Base-by-base conservation (phyloP, 1,140 invertebrate species). In the Chlorops oryzae region DNA sequence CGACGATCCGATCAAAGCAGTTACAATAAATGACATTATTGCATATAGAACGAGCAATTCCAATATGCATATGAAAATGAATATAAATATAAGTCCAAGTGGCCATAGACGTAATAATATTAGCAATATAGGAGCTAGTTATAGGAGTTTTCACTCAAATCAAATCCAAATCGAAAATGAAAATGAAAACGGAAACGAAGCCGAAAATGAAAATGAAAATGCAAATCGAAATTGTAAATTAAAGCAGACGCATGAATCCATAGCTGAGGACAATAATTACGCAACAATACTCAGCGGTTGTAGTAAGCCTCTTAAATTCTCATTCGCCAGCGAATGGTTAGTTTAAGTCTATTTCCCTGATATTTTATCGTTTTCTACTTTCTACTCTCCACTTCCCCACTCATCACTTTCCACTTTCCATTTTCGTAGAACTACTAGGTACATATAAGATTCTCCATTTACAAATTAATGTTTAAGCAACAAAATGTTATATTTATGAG, bases 241-340 rank as follows among this genome's bases (percentile, higher is more conserved):
- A 49, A 54, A 57, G 46, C 47, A 57, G n/a, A 44, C 22, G 27
- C 17, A 15, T 39, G 52, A 51, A 60, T 50, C 61, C 62, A 60
- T 60, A 65, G 62, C 56, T 62, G 65, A 66, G 59, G 66, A 70
- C 62, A 69, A 70, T 69, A 70, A 70, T 53, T 58, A 55, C 55
- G 52, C 61, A 47, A 53, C 63, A 44, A 60, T 54, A 53, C 58
- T 68, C 61, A 65, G 57, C 56, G 63, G 65, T 61, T 65, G 62
- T 51, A n/a, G n/a, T 51, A 66, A 67, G 51, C 66, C 66, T 47
- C 65, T 70, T 35, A 67, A 65, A 47, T 70, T 70, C 32, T 65
- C 67, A 15, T 52, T 70, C 55, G 63, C 67, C 49, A 70, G 67
- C 53, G 67, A 70, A 57, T 70, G 67, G 67, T 59, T 70, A 50